Percentiles rank a stretch among this genome's conserved stretches.
These are phyloP conservation scores for Sitophilus oryzae DNA, from an alignment of 1,140 invertebrate species.

Conservation along the genomic window DNA sequence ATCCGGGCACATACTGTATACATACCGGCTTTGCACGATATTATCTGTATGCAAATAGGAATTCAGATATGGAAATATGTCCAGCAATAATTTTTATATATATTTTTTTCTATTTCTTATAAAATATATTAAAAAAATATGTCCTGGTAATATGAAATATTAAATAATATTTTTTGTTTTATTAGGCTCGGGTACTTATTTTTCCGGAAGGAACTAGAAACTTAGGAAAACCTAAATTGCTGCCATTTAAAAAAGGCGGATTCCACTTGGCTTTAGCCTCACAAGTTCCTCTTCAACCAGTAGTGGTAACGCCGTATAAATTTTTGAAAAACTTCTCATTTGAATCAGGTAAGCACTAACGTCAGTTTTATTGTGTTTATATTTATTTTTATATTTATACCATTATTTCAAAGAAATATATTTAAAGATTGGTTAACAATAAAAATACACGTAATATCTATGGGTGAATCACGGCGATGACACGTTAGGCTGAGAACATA, in stretches of 20 bases:
- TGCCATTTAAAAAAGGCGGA: slow-evolving; percentile 88
- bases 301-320: slow-evolving; percentile 83
- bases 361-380: too few relatives aligned
- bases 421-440: too few relatives aligned
- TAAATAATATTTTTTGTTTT: background rate
- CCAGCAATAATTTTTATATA: too few relatives aligned
- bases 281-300: slow-evolving; percentile 77
- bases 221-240: slow-evolving; percentile 55
- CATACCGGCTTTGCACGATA: background rate
- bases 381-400: too few relatives aligned
- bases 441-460: too few relatives aligned
- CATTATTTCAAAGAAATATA: too few relatives aligned
- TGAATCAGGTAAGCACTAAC: slow-evolving; percentile 63
- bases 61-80: background rate
- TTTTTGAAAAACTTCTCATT: slow-evolving; percentile 76
- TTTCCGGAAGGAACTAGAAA: slow-evolving; percentile 77
- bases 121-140: slow-evolving; percentile 2
- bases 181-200: slow-evolving; percentile 62
- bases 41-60: background rate
- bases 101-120: slow-evolving; percentile 6
- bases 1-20: too few relatives aligned
- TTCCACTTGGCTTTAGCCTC: slow-evolving; percentile 86
- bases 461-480: too few relatives aligned
- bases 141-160: background rate
- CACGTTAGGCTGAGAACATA: too few relatives aligned